Percentiles rank a stretch among this genome's conserved stretches.
These are phyloP conservation scores for Neostethus bicornis DNA, from an alignment of 2,797 vertebrate species.

Conservation along the genomic window DNA sequence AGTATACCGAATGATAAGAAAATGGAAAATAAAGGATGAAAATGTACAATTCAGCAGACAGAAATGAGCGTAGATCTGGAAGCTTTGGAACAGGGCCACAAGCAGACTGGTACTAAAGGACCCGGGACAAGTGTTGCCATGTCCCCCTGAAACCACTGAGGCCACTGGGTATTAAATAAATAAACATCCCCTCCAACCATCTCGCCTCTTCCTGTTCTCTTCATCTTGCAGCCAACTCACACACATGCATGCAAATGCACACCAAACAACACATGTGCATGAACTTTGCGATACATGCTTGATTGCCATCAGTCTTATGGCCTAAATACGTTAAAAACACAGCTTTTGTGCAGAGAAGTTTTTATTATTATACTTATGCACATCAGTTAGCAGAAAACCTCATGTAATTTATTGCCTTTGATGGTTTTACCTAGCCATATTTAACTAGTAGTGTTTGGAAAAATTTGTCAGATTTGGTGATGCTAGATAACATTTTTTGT, in stretches of 20 bases:
- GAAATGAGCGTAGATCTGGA: constrained; percentile 59
- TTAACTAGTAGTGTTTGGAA: constrained; percentile 35
- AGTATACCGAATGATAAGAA: too few species aligned
- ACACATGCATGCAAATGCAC: constrained; percentile 28
- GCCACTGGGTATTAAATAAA: constrained; percentile 84
- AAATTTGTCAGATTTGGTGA: constrained; percentile 19
- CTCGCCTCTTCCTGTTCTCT: constrained; percentile 70
- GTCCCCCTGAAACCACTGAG: constrained; percentile 79
- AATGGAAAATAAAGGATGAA: constrained; percentile 9
- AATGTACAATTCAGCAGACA: constrained; percentile 29
- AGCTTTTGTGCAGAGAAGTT: constrained; percentile 32
- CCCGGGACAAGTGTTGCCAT: constrained; percentile 78
- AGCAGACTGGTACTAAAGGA: constrained; percentile 69
- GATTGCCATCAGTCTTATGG: constrained; percentile 61
- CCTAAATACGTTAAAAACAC: constrained; percentile 38
- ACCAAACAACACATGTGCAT: constrained; percentile 48
- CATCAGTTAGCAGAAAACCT: too few species aligned
- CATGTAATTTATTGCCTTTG: too few species aligned
- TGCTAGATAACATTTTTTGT: constrained; percentile 36
- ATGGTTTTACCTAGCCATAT: constrained; percentile 47
- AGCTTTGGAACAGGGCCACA: constrained; percentile 72
- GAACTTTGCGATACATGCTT: constrained; percentile 68
- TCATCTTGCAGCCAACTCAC: constrained; percentile 57
- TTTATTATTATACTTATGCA: constrained; percentile 28
- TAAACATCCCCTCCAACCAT: constrained; percentile 83